Evolutionary conservation across 2,888 invertebrate genomes (phyloP).

Genomic region (Timema cristinae): DNA sequence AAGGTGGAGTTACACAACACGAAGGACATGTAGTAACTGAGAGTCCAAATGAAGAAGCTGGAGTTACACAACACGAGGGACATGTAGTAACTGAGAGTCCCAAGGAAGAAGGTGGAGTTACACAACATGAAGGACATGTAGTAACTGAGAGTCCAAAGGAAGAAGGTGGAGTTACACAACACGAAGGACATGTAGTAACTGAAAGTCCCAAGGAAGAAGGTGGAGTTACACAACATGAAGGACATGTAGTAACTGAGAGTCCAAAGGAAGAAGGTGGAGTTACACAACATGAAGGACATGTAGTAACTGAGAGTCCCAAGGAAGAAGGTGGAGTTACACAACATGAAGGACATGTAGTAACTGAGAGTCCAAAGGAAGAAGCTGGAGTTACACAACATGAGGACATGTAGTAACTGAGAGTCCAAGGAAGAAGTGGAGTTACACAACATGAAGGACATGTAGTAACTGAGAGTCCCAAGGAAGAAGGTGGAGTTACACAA

Average conservation of each 20-base stretch:
- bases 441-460: too few species aligned
- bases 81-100: constrained; percentile 14
- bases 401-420: too few species aligned
- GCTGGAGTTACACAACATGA: too few species aligned
- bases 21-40: constrained; percentile 18
- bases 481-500: too few species aligned
- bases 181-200: not conserved
- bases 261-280: not conserved
- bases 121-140: not conserved
- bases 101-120: not conserved
- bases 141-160: not conserved
- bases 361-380: not conserved
- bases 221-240: not conserved
- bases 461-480: too few species aligned
- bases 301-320: not conserved
- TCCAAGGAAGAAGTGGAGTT: too few species aligned
- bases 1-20: constrained; percentile 7
- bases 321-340: not conserved
- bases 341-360: not conserved
- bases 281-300: not conserved
- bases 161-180: not conserved
- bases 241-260: not conserved
- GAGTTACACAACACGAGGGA: not conserved
- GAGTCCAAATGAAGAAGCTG: constrained; percentile 4
- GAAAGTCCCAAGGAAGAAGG: not conserved